Base-by-base conservation (phyloP, 2,113 vertebrate genomes). In the Piliocolobus tephrosceles region DNA sequence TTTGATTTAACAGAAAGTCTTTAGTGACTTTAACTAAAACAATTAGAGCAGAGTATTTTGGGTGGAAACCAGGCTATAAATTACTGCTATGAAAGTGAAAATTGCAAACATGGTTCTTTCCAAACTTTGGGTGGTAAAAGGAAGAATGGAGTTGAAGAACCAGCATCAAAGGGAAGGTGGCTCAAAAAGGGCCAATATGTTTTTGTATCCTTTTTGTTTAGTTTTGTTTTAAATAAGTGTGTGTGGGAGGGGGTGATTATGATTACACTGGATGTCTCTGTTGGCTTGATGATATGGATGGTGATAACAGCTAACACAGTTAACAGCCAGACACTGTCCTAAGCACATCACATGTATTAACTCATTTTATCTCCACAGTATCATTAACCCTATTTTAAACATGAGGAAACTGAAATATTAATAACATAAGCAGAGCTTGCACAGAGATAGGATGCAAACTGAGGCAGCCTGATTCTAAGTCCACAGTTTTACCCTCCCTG, bases 11-110 rank as follows among this genome's bases (percentile, higher is more conserved):
- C 40, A 86, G 38, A 50, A 92, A 66, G 10, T 83, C 13, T 86
- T 58, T n/a, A 88, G 55, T 90, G 64, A 78, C 57, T 70, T 80
- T 94, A 95, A 73, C 55, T 30, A 96, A 57, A 98, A 81, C 38
- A 85, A 20, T 88, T 78, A 90, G 64, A 93, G 27, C 45, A 86
- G 35, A 82, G 22, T 90, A 81, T 68, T 66, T 47, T 78, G 32
- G 5, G 23, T 81, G 52, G 57, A 92, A 70, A 16, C 76, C 80
- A 55, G 64, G 40, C 66, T 80, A 27, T 66, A 66, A 85, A 13
- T 81, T 73, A 72, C 2, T 70, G 8, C 30, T 88, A 3, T 58
- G 22, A 32, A 88, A 45, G 47, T 80, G n/a, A 95, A 75, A 30
- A n/a, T 57, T 73, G 22, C 2, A 57, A 64, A 27, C 40, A 38